Evolutionary conservation across 2,113 vertebrate species (phyloP), one percentile per base, ranked within the genome.

Genomic region (Aleadryas rufinucha): DNA sequence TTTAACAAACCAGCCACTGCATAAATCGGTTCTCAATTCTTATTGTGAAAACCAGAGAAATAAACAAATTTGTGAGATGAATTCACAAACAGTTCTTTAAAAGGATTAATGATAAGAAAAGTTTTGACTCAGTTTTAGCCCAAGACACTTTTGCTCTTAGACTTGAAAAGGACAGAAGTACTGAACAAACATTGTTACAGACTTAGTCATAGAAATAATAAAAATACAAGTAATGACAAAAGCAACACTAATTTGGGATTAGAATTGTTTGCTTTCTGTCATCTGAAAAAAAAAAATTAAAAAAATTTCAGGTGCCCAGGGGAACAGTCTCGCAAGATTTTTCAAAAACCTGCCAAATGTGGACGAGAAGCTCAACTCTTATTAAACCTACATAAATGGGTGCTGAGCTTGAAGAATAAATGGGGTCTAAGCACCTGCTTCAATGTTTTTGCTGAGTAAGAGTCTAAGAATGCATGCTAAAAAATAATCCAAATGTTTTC

Each of bases 1-100:
- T 92, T 93, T 84, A 89, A 90, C 56, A 74, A 91, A 77, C 11
- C 47, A 90, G 59, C 30, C 71, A 70, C 70, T 57, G 78, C 68
- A 88, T 84, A 92, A 91, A 75, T 47, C 27, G 22, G 26, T 59
- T 92, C 65, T 71, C 71, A 59, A 64, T 72, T 90, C 39, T 89
- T 91, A 69, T 75, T 50, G 85, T 68, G 88, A 90, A 93, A 90
- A 92, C 45, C 41, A 84, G 68, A 90, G 68, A 87, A 79, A 88
- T 53, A 94, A 96, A 92, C 56, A 92, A 74, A 78, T 84, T 71
- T 68, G 42, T 83, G 76, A 95, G 56, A 77, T 2, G 17, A 90
- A 90, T 89, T 81, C 56, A 81, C 20, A 75, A 50, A 59, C n/a
- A 75, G 39, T 44, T 92, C 57, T 65, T 77, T 83, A 50, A 69